Percentiles rank a stretch among this genome's conserved stretches.
Evolutionary conservation across 2,888 invertebrate genomes (phyloP).

Genomic region (Diarsia mendica): DNA sequence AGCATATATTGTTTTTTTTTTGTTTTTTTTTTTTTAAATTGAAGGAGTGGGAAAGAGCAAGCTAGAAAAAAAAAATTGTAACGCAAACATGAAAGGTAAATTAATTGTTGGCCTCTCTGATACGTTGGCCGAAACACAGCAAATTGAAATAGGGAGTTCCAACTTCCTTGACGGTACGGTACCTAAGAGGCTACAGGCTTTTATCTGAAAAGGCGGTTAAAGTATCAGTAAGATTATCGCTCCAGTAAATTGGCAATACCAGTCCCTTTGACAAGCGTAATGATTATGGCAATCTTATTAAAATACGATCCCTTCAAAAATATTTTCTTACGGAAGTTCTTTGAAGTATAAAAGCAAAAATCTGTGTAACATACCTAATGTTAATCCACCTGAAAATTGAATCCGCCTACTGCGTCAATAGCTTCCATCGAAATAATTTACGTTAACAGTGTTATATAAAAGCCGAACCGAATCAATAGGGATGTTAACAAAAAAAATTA

Average conservation of each 20-base stretch:
- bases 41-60: too few relatives aligned
- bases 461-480: too few relatives aligned
- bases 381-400: not conserved
- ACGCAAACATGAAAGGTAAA: not conserved
- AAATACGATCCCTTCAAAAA: not conserved
- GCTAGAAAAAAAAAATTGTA: too few relatives aligned
- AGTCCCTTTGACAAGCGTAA: slow-evolving; percentile 5
- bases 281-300: not conserved
- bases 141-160: not conserved
- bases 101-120: not conserved
- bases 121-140: not conserved
- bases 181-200: not conserved
- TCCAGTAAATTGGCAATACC: slow-evolving; percentile 2
- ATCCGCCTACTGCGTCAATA: not conserved
- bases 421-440: not conserved
- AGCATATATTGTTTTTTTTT: too few relatives aligned
- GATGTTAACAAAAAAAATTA: too few relatives aligned
- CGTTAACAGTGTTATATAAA: not conserved
- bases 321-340: not conserved
- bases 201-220: not conserved
- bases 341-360: slow-evolving; percentile 1
- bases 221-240: not conserved
- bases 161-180: not conserved
- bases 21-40: too few relatives aligned
- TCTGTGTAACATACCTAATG: too few relatives aligned